Conservation (phyloP, 2,888 invertebrate genomes). For the Epinotia nisella region DNA sequence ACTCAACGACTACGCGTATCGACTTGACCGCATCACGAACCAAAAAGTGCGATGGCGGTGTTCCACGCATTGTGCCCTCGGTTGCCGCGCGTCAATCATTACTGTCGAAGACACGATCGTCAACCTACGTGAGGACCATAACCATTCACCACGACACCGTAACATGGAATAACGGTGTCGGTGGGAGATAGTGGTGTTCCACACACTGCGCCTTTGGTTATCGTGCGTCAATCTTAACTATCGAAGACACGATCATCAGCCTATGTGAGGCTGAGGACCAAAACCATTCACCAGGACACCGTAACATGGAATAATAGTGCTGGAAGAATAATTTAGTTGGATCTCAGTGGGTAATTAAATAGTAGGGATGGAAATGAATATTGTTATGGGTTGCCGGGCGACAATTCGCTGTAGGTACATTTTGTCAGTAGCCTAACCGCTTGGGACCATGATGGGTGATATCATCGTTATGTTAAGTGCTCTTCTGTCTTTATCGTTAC, state of each 20-base stretch:
- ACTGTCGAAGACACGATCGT: conserved; percentile 22
- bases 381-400: neutral
- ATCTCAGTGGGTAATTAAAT: neutral
- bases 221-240: conserved; percentile 7
- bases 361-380: neutral
- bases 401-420: too few relatives aligned
- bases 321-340: neutral
- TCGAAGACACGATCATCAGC: conserved; percentile 18
- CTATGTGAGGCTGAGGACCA: neutral
- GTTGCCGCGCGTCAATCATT: conserved; percentile 15
- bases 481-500: too few relatives aligned
- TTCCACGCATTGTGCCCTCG: conserved; percentile 11
- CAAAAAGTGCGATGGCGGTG: conserved; percentile 14
- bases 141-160: conserved; percentile 14
- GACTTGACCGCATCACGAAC: conserved; percentile 1
- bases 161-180: neutral
- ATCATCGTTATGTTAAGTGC: too few relatives aligned
- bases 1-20: conserved; percentile 20
- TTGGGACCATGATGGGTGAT: too few relatives aligned
- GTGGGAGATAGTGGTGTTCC: conserved; percentile 26
- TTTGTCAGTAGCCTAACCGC: too few relatives aligned
- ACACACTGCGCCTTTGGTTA: conserved; percentile 6
- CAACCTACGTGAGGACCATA: conserved; percentile 4
- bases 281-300: neutral
- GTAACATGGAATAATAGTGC: neutral